These are phyloP conservation scores for Myotis lucifugus DNA, from an alignment of 2,113 vertebrate species.

Conservation along the genomic window DNA sequence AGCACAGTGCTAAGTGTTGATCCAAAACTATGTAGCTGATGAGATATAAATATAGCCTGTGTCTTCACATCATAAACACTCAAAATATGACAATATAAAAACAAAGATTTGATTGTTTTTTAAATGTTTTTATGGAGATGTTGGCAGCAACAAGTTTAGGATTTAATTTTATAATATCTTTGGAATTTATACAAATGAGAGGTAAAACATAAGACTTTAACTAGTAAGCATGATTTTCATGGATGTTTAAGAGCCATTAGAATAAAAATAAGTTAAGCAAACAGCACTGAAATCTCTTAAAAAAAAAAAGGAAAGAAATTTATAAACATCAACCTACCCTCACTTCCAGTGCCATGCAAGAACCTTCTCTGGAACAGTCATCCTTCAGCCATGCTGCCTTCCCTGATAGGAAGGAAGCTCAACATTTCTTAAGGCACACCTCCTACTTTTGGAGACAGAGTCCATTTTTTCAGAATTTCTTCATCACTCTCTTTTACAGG, in stretches of 20 bases:
- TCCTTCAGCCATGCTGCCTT: neutral
- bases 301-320: neutral
- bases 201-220: constrained; percentile 34
- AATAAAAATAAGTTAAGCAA: constrained; percentile 16
- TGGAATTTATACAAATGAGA: constrained; percentile 45
- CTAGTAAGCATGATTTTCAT: neutral
- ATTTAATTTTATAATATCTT: constrained; percentile 46
- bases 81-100: constrained; percentile 16
- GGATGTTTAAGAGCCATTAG: neutral
- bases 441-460: neutral
- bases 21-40: constrained; percentile 11
- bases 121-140: neutral
- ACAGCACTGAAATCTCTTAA: neutral
- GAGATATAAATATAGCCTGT: constrained; percentile 35
- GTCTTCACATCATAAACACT: constrained; percentile 40
- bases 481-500: neutral
- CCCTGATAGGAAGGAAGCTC: neutral
- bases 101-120: neutral
- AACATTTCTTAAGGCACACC: neutral
- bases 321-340: neutral
- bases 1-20: neutral
- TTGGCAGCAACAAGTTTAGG: constrained; percentile 28
- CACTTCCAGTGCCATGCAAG: neutral
- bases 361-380: neutral
- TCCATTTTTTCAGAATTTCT: neutral